Conservation (phyloP, 2,113 vertebrate species). For the Eurypyga helias region DNA sequence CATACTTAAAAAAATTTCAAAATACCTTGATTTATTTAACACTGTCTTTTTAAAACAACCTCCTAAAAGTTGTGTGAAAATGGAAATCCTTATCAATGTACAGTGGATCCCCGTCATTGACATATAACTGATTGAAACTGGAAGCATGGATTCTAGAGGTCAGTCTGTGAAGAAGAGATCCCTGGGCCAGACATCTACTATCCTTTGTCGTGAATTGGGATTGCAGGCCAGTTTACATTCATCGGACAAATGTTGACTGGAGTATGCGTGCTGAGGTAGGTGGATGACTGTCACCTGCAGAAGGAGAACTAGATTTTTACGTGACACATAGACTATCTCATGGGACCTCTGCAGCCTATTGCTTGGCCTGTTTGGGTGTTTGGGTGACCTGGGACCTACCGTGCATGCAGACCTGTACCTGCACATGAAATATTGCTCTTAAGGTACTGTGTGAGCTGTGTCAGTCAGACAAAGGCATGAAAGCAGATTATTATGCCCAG, state of each 20-base stretch:
- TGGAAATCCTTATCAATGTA: background rate
- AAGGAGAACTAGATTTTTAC: background rate
- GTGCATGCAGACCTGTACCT: background rate
- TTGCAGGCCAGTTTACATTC: background rate
- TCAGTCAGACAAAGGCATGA: background rate
- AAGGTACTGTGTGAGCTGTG: background rate
- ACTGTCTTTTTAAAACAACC: background rate
- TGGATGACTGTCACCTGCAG: background rate
- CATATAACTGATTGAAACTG: background rate
- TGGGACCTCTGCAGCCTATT: background rate
- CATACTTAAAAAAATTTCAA: background rate
- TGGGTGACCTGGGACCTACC: background rate
- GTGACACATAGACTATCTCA: background rate
- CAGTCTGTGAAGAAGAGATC: background rate
- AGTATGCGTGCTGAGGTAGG: background rate
- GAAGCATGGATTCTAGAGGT: background rate
- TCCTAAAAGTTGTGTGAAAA: background rate
- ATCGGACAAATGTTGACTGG: background rate
- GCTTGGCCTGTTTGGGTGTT: background rate
- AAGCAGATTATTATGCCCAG: background rate
- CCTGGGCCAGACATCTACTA: background rate
- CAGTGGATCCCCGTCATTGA: background rate
- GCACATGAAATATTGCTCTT: background rate
- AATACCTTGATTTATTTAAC: background rate
- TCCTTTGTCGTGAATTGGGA: background rate